phyloP scores from a whole-genome alignment of 2,888 invertebrate genomes.

The Caenorhabditis plicata region DNA sequence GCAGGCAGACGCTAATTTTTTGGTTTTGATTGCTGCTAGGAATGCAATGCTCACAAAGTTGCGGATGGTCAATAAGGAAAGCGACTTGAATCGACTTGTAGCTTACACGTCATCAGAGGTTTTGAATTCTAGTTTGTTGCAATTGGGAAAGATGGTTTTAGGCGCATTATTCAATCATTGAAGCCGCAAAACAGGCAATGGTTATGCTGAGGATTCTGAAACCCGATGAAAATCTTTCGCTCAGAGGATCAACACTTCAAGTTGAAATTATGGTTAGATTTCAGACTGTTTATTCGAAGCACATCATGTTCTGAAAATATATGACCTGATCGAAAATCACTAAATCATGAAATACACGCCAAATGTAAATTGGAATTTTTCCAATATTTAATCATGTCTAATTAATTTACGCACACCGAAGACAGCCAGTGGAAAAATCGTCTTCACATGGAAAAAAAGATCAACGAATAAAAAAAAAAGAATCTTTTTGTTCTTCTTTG shows the following conservation, averaged over 20 bases:
- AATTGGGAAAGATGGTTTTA: background rate
- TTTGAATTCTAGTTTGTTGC: background rate
- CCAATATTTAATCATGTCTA: no score
- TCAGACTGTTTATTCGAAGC: no score
- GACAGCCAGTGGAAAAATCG: no score
- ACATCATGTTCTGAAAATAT: no score
- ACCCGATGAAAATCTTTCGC: constrained; percentile 18
- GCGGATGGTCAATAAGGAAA: constrained; percentile 1
- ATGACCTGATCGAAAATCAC: no score
- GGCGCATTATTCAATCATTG: constrained; percentile 23
- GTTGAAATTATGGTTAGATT: constrained; percentile 11
- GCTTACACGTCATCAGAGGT: constrained; percentile 22
- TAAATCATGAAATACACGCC: no score
- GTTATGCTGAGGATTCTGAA: constrained; percentile 20
- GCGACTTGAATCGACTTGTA: constrained; percentile 15
- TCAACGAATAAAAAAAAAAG: no score
- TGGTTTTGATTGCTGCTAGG: constrained; percentile 19
- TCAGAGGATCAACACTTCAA: constrained; percentile 19
- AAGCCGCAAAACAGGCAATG: constrained; percentile 24
- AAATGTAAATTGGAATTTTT: no score
- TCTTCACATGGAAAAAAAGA: no score
- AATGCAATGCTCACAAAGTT: constrained; percentile 15
- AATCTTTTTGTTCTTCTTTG: no score
- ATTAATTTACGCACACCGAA: no score
- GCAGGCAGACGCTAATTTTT: constrained; percentile 15